Conservation (phyloP, 2,113 vertebrate genomes). For the Xyrauchen texanus region DNA sequence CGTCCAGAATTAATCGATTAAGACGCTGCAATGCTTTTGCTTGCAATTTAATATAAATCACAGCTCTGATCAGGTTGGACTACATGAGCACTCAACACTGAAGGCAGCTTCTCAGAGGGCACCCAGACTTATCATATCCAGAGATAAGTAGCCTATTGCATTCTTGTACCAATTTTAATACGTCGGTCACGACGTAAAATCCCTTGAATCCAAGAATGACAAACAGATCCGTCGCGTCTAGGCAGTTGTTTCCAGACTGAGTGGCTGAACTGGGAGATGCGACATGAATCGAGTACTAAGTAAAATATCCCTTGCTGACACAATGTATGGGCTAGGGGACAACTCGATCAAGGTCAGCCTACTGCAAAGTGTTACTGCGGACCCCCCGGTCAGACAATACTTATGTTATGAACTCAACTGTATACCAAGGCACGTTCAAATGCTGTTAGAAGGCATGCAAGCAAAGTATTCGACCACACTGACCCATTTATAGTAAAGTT, state of each 20-base stretch:
- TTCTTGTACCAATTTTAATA: slow-evolving; percentile 14
- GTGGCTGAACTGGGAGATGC: slow-evolving; percentile 47
- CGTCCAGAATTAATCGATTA: too few species aligned
- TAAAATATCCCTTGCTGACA: slow-evolving; percentile 45
- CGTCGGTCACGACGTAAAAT: slow-evolving; percentile 42
- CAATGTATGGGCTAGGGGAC: slow-evolving; percentile 50
- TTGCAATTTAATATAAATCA: too few species aligned
- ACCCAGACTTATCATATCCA: too few species aligned
- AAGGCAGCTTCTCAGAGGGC: too few species aligned
- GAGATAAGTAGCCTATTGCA: background rate
- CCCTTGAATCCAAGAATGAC: slow-evolving; percentile 41
- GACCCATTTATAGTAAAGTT: slow-evolving; percentile 43
- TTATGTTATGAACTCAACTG: background rate
- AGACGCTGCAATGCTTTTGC: too few species aligned
- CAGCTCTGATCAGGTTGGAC: too few species aligned
- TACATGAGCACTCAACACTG: too few species aligned
- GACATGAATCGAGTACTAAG: slow-evolving; percentile 45
- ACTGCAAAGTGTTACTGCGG: slow-evolving; percentile 49
- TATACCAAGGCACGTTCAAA: background rate
- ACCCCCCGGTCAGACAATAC: slow-evolving; percentile 12
- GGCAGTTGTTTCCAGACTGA: slow-evolving; percentile 51
- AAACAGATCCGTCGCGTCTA: slow-evolving; percentile 43
- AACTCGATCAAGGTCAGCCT: slow-evolving; percentile 57
- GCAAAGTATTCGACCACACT: slow-evolving; percentile 15
- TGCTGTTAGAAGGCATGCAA: background rate